Conservation (phyloP, 2,888 invertebrate genomes). For the Dicranocentrus wangi region DNA sequence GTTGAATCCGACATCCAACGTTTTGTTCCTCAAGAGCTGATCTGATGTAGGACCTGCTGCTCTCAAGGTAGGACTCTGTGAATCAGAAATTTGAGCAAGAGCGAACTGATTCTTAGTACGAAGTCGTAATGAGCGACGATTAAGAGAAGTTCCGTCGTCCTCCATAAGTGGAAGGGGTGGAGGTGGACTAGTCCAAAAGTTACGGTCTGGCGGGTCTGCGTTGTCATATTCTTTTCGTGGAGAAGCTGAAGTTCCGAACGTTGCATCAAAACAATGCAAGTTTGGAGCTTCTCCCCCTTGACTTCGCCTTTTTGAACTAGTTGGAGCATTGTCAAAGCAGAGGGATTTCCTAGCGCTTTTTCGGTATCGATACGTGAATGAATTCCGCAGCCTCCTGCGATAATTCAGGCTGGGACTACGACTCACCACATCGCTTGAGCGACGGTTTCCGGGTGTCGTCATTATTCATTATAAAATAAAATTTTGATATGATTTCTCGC, state of each 20-base stretch:
- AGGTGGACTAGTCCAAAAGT: conserved; percentile 7
- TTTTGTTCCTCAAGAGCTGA: background rate
- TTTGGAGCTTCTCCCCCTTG: too few species aligned
- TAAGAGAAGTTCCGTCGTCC: background rate
- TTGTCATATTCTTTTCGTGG: background rate
- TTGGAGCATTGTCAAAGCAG: background rate
- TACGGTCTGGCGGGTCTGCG: background rate
- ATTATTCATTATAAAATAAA: conserved; percentile 4
- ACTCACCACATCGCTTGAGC: background rate
- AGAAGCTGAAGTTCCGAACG: background rate
- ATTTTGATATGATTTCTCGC: too few species aligned
- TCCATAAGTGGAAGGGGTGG: background rate
- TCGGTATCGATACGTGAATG: background rate
- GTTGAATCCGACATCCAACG: background rate
- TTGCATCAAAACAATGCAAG: too few species aligned
- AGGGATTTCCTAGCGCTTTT: conserved; percentile 16
- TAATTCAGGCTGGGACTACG: background rate
- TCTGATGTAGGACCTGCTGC: background rate
- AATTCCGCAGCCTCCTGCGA: background rate
- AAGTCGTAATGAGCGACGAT: conserved; percentile 28
- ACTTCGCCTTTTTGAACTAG: background rate
- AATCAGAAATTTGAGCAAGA: conserved; percentile 26
- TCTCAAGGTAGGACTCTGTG: background rate
- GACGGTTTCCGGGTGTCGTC: conserved; percentile 15
- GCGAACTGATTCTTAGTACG: conserved; percentile 31